These are phyloP conservation scores for Monodelphis domestica DNA, from an alignment of 2,797 vertebrate species.

Conservation along the genomic window DNA sequence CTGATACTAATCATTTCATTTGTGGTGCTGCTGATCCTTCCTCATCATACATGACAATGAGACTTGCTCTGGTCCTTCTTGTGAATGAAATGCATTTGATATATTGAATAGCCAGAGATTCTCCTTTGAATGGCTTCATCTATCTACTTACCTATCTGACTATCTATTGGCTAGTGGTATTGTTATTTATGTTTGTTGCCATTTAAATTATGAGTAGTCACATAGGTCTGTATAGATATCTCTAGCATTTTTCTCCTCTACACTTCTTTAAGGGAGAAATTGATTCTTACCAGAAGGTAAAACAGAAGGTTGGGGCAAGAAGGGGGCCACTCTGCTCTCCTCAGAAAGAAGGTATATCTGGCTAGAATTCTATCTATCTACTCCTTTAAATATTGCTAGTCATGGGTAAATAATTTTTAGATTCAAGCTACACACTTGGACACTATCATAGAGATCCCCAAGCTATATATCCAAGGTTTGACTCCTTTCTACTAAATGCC, in stretches of 20 bases:
- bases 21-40: background rate
- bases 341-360: background rate
- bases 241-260: background rate
- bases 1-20: background rate
- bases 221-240: background rate
- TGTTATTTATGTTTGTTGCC: background rate
- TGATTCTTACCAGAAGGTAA: background rate
- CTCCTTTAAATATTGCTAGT: background rate
- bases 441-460: background rate
- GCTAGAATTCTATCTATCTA: background rate
- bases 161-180: background rate
- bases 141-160: background rate
- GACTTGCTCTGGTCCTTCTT: background rate
- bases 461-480: background rate
- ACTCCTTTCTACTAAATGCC: background rate
- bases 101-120: background rate
- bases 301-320: background rate
- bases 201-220: background rate
- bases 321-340: background rate
- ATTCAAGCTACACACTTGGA: background rate
- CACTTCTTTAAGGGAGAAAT: background rate
- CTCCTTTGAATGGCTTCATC: background rate
- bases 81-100: background rate
- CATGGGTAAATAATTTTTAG: background rate
- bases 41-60: background rate